Percentiles rank a stretch among this genome's conserved stretches.
These are phyloP conservation scores for Patella pellucida DNA, from an alignment of 2,888 invertebrate genomes.

Conservation along the genomic window DNA sequence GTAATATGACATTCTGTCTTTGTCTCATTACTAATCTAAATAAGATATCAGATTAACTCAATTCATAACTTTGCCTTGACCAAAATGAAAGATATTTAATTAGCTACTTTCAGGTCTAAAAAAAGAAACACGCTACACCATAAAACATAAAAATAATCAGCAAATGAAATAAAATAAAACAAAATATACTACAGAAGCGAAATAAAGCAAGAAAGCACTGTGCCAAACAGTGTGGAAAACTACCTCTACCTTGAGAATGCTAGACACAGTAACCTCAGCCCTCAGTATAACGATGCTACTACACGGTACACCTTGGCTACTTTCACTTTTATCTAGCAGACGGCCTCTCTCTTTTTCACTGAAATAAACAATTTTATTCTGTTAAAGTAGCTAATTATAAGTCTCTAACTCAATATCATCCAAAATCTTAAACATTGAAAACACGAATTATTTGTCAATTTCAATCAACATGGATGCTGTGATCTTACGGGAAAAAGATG, in stretches of 20 bases:
- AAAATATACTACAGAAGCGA: conserved; percentile 13
- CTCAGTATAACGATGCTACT: conserved; percentile 77
- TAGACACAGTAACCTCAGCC: conserved; percentile 89
- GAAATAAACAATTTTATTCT: no score
- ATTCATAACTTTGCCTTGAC: no score
- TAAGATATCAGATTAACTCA: no score
- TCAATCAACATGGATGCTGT: no score
- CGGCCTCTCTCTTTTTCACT: conserved; percentile 15
- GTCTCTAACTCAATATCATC: no score
- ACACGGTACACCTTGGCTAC: conserved; percentile 62
- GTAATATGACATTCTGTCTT: no score
- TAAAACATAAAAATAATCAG: conserved; percentile 13
- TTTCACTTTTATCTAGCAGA: conserved; percentile 16
- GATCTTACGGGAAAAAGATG: no score
- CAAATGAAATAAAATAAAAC: conserved; percentile 13
- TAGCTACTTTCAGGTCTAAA: not conserved
- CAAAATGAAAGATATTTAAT: no score
- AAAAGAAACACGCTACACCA: conserved; percentile 13
- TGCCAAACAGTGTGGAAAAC: conserved; percentile 16
- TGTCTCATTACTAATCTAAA: no score
- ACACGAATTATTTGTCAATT: no score
- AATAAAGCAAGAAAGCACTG: conserved; percentile 23
- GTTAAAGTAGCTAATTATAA: no score
- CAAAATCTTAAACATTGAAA: no score
- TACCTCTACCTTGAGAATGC: conserved; percentile 80